Conservation (phyloP, 2,888 invertebrate species). For the Pristionchus fissidentatus region DNA sequence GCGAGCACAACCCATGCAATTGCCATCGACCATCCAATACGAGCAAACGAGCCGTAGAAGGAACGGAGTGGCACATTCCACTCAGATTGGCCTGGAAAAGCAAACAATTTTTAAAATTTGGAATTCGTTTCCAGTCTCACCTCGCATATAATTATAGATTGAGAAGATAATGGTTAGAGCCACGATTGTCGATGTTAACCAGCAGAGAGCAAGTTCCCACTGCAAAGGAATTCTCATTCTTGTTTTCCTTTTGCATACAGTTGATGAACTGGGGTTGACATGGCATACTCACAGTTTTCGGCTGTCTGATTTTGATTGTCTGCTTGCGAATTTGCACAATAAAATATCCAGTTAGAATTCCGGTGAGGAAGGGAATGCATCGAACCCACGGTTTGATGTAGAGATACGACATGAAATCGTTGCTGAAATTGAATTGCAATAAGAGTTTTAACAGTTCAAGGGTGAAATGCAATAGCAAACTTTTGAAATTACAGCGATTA, state of each 20-base stretch:
- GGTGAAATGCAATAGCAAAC: too few species aligned
- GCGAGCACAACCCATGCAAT: slow-evolving; percentile 77
- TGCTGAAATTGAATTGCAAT: neutral
- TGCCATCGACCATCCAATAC: slow-evolving; percentile 76
- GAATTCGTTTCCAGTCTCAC: slow-evolving; percentile 6
- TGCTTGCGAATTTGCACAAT: slow-evolving; percentile 62
- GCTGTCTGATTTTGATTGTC: slow-evolving; percentile 17
- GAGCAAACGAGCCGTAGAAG: slow-evolving; percentile 47
- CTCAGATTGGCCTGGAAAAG: neutral
- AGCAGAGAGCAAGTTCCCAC: slow-evolving; percentile 11
- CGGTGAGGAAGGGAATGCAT: slow-evolving; percentile 76
- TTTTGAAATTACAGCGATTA: neutral
- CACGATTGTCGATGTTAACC: neutral
- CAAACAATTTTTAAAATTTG: neutral
- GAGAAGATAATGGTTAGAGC: slow-evolving; percentile 50
- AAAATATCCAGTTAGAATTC: slow-evolving; percentile 75
- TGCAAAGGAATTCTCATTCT: neutral
- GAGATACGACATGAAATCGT: slow-evolving; percentile 53
- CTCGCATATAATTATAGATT: slow-evolving; percentile 51
- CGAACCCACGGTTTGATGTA: slow-evolving; percentile 76
- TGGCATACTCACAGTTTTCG: neutral
- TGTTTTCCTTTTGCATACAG: neutral
- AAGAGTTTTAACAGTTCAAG: too few species aligned
- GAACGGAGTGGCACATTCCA: slow-evolving; percentile 28
- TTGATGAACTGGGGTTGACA: neutral